Base-by-base conservation (phyloP, 1,140 invertebrate species). In the Gerris buenoi region DNA sequence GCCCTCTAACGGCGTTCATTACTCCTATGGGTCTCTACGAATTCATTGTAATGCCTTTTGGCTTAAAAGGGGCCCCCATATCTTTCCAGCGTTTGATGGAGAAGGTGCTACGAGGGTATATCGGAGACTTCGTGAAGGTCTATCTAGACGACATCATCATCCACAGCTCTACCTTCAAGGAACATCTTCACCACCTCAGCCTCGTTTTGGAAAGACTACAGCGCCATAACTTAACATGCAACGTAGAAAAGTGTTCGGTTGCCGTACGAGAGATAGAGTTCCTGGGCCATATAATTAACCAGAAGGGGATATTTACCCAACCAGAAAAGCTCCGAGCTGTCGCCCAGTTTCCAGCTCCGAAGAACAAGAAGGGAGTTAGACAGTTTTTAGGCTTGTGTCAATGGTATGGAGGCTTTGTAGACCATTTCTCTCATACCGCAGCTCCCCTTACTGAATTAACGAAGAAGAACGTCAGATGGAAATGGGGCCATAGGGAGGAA, bases 31-130 rank as follows among this genome's bases (percentile, higher is more conserved):
- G 74, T 1, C 68, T 72, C 18, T 79, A 65, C 63, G 66, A 77
- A 58, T 79, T 73, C 66, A 61, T 65, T 14, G 67, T 70, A 1
- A 73, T 77, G 70, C 75, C 77, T 1, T 77, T 77, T 66, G 76
- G 78, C 0, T 66, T 79, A 1, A 67, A 68, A 27, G 75, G 75
- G 67, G 70, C 70, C 1, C 71, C 77, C 29, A 68, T 71, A 0
- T 71, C 72, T 13, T 71, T 71, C 57, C 72, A 77, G 65, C n/a
- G 72, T 61, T 15, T 72, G 2, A 73, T 76, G 70, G 71, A 78
- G 59, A 1, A 26, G 14, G n/a, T 33, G 63, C 69, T 67, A 59
- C 71, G 14, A 33, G 74, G 33, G 23, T n/a, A 62, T 5, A 33
- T 27, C 59, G 64, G 68, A 28, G 29, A 29, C 1, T 23, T 64